phyloP scores from a whole-genome alignment of 2,888 invertebrate species.

The Phymatocera aterrima region DNA sequence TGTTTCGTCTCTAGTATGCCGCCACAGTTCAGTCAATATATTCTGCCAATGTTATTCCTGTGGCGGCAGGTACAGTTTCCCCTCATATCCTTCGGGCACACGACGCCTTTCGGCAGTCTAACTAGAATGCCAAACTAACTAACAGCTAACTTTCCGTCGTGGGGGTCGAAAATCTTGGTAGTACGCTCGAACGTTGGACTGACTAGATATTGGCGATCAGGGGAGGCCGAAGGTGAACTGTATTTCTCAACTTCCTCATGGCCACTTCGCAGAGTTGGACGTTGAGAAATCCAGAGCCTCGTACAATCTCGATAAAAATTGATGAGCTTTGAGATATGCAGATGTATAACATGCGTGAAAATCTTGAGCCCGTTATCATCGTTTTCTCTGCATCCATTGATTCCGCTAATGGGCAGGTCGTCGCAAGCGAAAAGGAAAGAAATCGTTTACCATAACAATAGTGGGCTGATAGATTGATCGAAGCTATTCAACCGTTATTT shows the following conservation, averaged over 20 bases:
- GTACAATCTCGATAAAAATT: background rate
- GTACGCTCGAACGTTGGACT: background rate
- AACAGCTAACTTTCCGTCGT: background rate
- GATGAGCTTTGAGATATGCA: background rate
- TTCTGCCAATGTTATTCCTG: background rate
- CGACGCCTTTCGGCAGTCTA: background rate
- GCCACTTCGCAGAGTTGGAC: background rate
- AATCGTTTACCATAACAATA: background rate
- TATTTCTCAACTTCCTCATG: background rate
- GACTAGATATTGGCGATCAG: background rate
- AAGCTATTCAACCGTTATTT: slow-evolving; percentile 17
- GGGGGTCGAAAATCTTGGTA: background rate
- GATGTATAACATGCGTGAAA: background rate
- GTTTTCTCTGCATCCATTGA: too few species aligned
- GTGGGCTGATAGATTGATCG: background rate
- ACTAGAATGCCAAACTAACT: background rate
- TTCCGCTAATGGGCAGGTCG: too few species aligned
- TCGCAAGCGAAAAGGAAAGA: too few species aligned
- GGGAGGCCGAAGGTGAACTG: background rate
- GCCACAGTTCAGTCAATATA: too few species aligned
- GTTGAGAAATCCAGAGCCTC: background rate
- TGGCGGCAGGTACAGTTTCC: background rate
- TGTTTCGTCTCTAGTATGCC: too few species aligned
- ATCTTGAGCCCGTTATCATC: too few species aligned
- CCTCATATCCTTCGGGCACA: background rate